Evolutionary conservation across 2,113 vertebrate genomes (phyloP).

Genomic region (Brienomyrus longianalis): DNA sequence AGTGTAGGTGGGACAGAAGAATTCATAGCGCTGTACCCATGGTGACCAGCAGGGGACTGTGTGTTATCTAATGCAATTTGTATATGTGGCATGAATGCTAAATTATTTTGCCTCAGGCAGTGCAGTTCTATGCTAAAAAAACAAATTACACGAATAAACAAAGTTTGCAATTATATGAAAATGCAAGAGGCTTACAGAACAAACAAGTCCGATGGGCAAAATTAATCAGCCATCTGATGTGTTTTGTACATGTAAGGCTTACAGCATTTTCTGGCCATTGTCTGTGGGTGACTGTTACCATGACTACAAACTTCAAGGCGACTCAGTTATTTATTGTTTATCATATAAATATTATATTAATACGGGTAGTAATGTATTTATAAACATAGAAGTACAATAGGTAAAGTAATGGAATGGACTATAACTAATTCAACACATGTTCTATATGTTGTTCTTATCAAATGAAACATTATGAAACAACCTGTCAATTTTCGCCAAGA

Average conservation of each 20-base stretch:
- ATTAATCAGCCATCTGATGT: conserved; percentile 10
- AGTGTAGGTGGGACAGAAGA: not conserved
- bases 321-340: not conserved
- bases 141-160: not conserved
- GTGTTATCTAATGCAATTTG: not conserved
- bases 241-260: not conserved
- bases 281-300: conserved; percentile 5
- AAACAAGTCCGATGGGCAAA: not conserved
- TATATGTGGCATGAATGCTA: not conserved
- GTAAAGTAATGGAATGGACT: not conserved
- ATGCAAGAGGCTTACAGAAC: not conserved
- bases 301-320: conserved; percentile 18
- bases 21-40: not conserved
- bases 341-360: not conserved
- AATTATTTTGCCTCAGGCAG: not conserved
- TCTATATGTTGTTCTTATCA: not conserved
- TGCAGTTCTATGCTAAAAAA: not conserved
- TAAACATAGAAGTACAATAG: not conserved
- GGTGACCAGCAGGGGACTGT: not conserved
- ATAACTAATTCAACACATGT: not conserved
- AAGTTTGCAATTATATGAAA: not conserved
- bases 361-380: conserved; percentile 1
- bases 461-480: not conserved
- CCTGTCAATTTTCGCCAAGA: not conserved
- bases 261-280: not conserved